phyloP scores from a whole-genome alignment of 2,888 invertebrate species.

The Xestia rhomboidea region DNA sequence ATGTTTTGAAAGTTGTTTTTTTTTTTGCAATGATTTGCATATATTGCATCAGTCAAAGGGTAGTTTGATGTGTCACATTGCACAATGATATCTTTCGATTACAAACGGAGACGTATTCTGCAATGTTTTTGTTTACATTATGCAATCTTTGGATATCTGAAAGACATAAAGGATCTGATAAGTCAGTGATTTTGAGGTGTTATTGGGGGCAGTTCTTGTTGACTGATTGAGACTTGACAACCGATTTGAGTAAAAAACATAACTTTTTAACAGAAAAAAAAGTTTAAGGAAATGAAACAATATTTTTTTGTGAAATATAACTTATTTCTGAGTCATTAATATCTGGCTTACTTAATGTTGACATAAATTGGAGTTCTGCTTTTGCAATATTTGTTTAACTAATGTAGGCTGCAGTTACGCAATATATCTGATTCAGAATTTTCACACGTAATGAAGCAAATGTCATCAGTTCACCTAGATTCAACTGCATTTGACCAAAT shows the following conservation, averaged over 20 bases:
- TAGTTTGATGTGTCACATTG: constrained; percentile 27
- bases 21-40: constrained; percentile 1
- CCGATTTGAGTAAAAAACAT: too few species aligned
- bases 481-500: background rate
- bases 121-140: constrained; percentile 19
- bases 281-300: background rate
- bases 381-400: background rate
- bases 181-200: background rate
- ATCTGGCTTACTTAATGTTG: background rate
- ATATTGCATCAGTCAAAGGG: constrained; percentile 49
- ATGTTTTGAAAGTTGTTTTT: too few species aligned
- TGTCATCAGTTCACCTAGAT: background rate
- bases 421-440: constrained; percentile 18
- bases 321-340: background rate
- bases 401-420: constrained; percentile 7
- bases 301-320: background rate
- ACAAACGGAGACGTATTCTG: constrained; percentile 12
- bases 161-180: background rate
- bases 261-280: too few species aligned
- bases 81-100: constrained; percentile 44
- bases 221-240: too few species aligned
- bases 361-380: background rate
- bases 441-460: background rate
- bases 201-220: background rate
- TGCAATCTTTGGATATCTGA: background rate